These are phyloP conservation scores for Aphelenchoides avenae DNA, from an alignment of 1,140 invertebrate genomes.

Conservation along the genomic window DNA sequence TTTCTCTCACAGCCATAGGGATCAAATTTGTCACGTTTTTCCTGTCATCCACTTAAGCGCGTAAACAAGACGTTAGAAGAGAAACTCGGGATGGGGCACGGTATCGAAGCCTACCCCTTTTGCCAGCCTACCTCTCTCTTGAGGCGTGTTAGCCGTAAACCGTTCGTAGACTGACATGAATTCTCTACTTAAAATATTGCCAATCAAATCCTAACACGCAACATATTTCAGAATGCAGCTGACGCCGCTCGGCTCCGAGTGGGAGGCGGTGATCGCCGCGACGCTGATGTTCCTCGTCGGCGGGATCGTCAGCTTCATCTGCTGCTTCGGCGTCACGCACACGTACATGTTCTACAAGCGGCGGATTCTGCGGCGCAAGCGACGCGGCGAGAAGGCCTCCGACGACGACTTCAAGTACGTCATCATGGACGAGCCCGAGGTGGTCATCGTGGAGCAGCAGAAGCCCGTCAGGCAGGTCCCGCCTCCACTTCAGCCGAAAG, in stretches of 20 bases:
- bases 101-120: no score
- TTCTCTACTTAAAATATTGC: no score
- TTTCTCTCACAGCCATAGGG: no score
- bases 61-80: no score
- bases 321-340: constrained; percentile 32
- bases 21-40: no score
- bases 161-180: no score
- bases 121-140: no score
- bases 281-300: constrained; percentile 27
- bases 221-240: no score
- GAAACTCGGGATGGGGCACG: no score
- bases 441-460: neutral
- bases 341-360: constrained; percentile 30
- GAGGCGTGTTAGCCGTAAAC: no score
- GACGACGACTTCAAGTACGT: constrained; percentile 3
- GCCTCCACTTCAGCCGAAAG: neutral
- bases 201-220: no score
- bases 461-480: neutral
- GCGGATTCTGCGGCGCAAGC: constrained; percentile 13
- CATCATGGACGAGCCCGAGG: neutral
- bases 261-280: constrained; percentile 29
- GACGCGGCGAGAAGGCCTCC: neutral
- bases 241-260: constrained; percentile 31
- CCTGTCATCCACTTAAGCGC: no score
- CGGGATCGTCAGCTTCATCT: constrained; percentile 23